Evolutionary conservation across 2,888 invertebrate species (phyloP).

Genomic region (Rotaria socialis): DNA sequence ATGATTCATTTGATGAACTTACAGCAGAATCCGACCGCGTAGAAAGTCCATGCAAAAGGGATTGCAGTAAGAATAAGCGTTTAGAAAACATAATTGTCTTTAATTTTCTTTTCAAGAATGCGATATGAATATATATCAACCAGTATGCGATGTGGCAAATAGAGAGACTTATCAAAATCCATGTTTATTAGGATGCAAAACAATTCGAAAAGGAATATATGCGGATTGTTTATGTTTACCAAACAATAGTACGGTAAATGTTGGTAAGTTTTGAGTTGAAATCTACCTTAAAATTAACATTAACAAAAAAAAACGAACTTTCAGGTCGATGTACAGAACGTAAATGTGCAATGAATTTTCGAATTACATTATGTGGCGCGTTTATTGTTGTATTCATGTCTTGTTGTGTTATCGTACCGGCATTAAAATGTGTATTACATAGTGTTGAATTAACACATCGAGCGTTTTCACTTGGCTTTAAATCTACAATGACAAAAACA

Average conservation of each 20-base stretch:
- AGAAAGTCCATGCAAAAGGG: not conserved
- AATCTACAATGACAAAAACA: conserved; percentile 39
- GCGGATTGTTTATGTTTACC: not conserved
- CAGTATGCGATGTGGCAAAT: not conserved
- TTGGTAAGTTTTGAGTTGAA: not conserved
- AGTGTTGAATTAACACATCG: not conserved
- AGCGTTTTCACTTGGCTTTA: conserved; percentile 4
- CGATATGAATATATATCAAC: conserved; percentile 27
- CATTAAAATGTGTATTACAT: conserved; percentile 23
- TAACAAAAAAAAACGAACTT: not conserved
- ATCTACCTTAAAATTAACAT: no score
- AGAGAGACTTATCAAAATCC: conserved; percentile 36
- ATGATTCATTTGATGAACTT: not conserved
- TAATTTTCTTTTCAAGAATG: not conserved
- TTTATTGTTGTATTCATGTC: conserved; percentile 26
- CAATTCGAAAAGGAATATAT: conserved; percentile 27
- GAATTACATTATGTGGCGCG: conserved; percentile 1
- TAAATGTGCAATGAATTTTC: not conserved
- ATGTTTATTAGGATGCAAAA: conserved; percentile 43
- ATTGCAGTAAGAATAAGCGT: not conserved
- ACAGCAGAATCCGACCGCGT: not conserved
- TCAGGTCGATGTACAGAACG: conserved; percentile 25
- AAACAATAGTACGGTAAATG: not conserved
- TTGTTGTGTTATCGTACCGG: conserved; percentile 1
- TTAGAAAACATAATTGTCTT: not conserved